Evolutionary conservation across 2,113 vertebrate genomes (phyloP), one percentile per base, ranked within the genome.

Genomic region (Picathartes gymnocephalus): DNA sequence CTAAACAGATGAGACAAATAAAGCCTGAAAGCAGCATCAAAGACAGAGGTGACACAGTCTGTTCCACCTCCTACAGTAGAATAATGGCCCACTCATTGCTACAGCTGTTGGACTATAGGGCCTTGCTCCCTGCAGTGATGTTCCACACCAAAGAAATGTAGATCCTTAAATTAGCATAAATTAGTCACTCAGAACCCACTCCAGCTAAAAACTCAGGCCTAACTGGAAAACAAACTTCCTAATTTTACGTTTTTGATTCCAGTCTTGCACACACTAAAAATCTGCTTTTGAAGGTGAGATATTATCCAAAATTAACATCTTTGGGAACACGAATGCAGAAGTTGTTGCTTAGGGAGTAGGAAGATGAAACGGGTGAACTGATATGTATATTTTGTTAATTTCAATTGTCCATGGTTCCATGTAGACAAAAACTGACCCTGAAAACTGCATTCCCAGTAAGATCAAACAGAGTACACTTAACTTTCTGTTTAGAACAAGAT

Each of bases 401-500:
- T 91, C n/a, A 81, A 40, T 74, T 86, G 47, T 60, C 30, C 25
- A 10, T 45, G 16, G 31, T 44, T 94, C 28, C 27, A 81, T 57
- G 20, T 53, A n/a, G 68, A 68, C 79, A 94, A 95, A 73, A 88
- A 51, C 1, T 78, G 56, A 81, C 64, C 37, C 50, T 60, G 64
- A 90, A 90, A 82, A 35, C 54, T 86, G 56, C 40, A 83, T 53
- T 94, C 56, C 23, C 48, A 81, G n/a, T 28, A 88, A 90, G 28
- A 93, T 50, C 69, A 69, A 78, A 70, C 19, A 62, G 35, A 85
- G 19, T 53, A 88, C 42, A 90, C 86, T 48, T 50, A 91, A 54
- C 33, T 62, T 90, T 30, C 53, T 80, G 56, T 88, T 93, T 81
- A 96, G 71, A 94, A 81, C 30, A 90, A 92, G 40, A 93, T 71